These are phyloP conservation scores for Phrynocephalus versicolor DNA, from an alignment of 2,113 vertebrate species.

Conservation along the genomic window DNA sequence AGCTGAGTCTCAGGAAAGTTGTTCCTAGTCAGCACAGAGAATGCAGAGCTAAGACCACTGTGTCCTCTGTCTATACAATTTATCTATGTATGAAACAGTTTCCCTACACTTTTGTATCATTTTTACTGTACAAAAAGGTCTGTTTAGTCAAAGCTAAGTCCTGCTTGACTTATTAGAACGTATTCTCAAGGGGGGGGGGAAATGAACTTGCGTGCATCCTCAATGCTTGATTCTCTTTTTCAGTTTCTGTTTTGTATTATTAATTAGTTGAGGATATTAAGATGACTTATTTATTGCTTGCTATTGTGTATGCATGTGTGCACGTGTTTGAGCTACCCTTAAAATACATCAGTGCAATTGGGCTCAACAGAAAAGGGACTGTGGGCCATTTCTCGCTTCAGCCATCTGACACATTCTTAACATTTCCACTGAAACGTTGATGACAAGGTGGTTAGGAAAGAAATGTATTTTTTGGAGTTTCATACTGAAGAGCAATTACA, in stretches of 20 bases:
- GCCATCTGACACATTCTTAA: neutral
- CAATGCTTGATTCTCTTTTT: neutral
- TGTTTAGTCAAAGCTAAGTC: neutral
- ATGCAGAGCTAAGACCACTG: too few species aligned
- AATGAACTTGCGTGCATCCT: neutral
- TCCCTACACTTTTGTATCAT: neutral
- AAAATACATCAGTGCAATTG: neutral
- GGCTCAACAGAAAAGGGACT: neutral
- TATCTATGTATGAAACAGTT: neutral
- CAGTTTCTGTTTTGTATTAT: neutral
- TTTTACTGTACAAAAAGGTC: neutral
- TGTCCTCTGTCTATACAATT: too few species aligned
- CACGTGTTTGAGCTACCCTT: neutral
- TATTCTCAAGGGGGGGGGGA: neutral
- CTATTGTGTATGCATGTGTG: neutral
- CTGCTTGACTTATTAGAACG: too few species aligned
- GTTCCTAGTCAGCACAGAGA: too few species aligned
- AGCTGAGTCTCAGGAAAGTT: too few species aligned
- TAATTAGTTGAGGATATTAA: neutral
- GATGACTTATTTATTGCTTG: neutral
- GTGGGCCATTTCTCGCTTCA: neutral
- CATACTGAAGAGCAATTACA: neutral
- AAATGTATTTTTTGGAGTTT: neutral
- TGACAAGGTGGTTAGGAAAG: neutral
- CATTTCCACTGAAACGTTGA: neutral